Evolutionary conservation across 2,113 vertebrate genomes (phyloP).

Genomic region (Hirundichthys speculiger): DNA sequence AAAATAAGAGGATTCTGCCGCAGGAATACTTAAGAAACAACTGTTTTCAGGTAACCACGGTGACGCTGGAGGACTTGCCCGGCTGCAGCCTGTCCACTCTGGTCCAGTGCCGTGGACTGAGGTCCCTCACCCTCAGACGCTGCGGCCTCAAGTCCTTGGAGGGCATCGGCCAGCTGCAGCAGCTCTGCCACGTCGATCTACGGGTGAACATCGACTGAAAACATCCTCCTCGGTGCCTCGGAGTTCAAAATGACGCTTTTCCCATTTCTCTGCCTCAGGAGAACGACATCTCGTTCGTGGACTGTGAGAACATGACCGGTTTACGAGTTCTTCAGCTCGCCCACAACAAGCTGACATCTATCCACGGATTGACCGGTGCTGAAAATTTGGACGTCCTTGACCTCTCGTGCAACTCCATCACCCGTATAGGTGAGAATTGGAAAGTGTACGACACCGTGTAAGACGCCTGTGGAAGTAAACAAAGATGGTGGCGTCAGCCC

Average conservation of each 20-base stretch:
- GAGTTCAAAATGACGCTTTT: background rate
- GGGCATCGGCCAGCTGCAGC: slow-evolving; percentile 79
- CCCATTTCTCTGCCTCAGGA: slow-evolving; percentile 78
- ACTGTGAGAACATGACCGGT: slow-evolving; percentile 86
- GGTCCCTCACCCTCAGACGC: slow-evolving; percentile 82
- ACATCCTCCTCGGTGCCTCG: background rate
- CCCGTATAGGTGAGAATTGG: slow-evolving; percentile 86
- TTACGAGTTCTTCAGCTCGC: slow-evolving; percentile 85
- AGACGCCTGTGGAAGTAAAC: background rate
- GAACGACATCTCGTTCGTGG: slow-evolving; percentile 86
- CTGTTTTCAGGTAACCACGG: slow-evolving; percentile 82
- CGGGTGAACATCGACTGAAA: slow-evolving; percentile 79
- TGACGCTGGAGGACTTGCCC: slow-evolving; percentile 86
- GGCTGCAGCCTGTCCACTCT: slow-evolving; percentile 85
- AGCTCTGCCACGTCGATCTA: slow-evolving; percentile 85
- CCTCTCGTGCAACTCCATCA: slow-evolving; percentile 90
- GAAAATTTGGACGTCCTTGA: slow-evolving; percentile 86
- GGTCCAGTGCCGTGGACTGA: slow-evolving; percentile 83
- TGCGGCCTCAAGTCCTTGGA: slow-evolving; percentile 88
- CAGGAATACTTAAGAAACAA: no score
- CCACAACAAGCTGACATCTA: slow-evolving; percentile 87
- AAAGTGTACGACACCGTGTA: no score
- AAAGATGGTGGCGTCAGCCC: no score
- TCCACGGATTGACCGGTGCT: slow-evolving; percentile 88
- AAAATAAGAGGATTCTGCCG: no score